A percentile compares a stretch with the other conserved stretches of the same genome.
phyloP scores from a whole-genome alignment of 2,888 invertebrate genomes.

The Apodemia mormo region DNA sequence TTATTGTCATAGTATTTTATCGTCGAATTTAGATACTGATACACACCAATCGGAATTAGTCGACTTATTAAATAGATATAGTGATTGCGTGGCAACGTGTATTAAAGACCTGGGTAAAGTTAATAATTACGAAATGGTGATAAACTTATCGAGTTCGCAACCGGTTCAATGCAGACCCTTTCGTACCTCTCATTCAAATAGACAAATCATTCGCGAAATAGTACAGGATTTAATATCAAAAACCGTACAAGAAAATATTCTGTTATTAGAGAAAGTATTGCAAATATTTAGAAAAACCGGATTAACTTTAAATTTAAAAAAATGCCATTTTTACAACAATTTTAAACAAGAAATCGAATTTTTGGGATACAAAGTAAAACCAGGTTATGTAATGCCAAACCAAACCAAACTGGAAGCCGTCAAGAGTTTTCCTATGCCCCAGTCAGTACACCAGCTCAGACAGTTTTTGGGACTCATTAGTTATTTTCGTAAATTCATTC shows the following conservation, averaged over 20 bases:
- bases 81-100: slow-evolving; percentile 12
- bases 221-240: slow-evolving; percentile 13
- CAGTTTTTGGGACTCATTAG: slow-evolving; percentile 41
- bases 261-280: slow-evolving; percentile 25
- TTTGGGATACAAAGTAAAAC: slow-evolving; percentile 38
- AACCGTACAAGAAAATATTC: slow-evolving; percentile 15
- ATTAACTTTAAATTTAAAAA: slow-evolving; percentile 41
- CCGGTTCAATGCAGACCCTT: slow-evolving; percentile 16
- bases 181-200: neutral
- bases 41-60: neutral
- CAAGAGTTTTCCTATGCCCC: slow-evolving; percentile 35
- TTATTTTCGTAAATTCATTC: slow-evolving; percentile 47
- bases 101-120: slow-evolving; percentile 7
- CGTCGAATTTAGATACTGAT: too few species aligned
- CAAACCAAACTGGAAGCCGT: slow-evolving; percentile 37
- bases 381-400: slow-evolving; percentile 32
- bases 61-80: slow-evolving; percentile 6
- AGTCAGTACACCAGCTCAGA: slow-evolving; percentile 35
- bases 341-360: slow-evolving; percentile 37
- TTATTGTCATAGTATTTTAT: too few species aligned
- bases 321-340: slow-evolving; percentile 41
- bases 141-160: neutral
- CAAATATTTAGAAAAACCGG: slow-evolving; percentile 33
- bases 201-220: slow-evolving; percentile 19
- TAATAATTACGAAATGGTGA: slow-evolving; percentile 12